Evolutionary conservation across 2,797 vertebrate genomes (phyloP), one percentile per base, ranked within the genome.

Genomic region (Merluccius polli): DNA sequence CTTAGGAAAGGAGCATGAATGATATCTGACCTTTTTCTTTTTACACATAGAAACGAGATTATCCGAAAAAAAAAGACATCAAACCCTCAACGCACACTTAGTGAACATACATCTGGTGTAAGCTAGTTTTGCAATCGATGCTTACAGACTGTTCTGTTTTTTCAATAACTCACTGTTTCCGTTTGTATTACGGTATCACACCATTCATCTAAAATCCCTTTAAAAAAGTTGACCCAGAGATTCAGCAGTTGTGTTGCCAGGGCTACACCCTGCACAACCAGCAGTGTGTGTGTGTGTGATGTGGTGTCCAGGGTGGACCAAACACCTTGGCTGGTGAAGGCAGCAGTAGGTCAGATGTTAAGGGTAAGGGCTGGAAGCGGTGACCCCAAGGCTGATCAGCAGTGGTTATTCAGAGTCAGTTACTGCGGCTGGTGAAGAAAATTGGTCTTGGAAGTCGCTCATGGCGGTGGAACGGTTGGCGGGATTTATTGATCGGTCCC

Each of bases 401-500:
- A 78, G 72, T 74, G 73, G 74, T 59, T 68, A 80, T 79, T 32
- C 72, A 75, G 63, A 76, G 73, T 30, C 3, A 7, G 70, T 77
- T 75, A 74, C 77, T 73, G 73, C 75, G 73, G 81, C 0, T n/a
- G 33, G 13, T 41, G 73, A 84, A 72, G 78, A 84, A n/a, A 76
- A 68, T 68, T 65, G 76, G 74, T 72, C 73, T 73, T 80, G 52
- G 83, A 78, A 83, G 79, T 27, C 31, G 67, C 82, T 80, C 79
- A 70, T 72, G 77, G 83, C 72, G 52, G 48, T n/a, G 48, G 75
- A 87, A 41, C 41, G 77, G 80, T n/a, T 31, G 48, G 71, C 77
- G 27, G 6, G 0, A 41, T 76, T 88, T 90, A 94, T 82, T 92
- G 91, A 84, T 94, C 92, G 0, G 80, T 72, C 73, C 93, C 93